Base-by-base conservation (phyloP, 2,888 invertebrate genomes). In the Napeogenes inachia region DNA sequence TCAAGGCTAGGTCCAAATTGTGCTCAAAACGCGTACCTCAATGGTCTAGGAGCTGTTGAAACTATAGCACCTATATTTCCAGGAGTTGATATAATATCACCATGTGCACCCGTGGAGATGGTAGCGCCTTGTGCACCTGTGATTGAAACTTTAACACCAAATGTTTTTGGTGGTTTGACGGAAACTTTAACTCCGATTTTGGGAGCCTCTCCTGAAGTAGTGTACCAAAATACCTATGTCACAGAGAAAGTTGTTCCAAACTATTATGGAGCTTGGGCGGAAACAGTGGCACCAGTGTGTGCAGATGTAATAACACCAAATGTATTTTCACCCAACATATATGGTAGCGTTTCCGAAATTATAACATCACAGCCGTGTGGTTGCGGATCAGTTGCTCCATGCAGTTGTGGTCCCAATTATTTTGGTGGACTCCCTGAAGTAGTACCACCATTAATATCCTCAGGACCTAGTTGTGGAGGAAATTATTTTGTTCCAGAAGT, bases 351-450 rank as follows among this genome's bases (percentile, higher is more conserved):
- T 1, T 54, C 63, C 4, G 69, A 69, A 55, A 30, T 63, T 4
- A 35, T 66, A 13, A 32, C 62, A 0, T 59, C 67, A 13, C 38
- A 56, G 2, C 59, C 62, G 8, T 63, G 59, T 57, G 63, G 8
- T 30, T 50, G 50, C 30, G 50, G 50, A 4, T 50, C 50, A 10
- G 21, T 30, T 3, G 3, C n/a, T 50, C 45, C 55, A 50, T 50
- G 64, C 42, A 59, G 61, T 47, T 54, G 65, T 13, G 62, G 63
- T 2, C 66, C 72, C 1, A 71, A 70, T 46, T 68, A 62, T 55
- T 70, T 61, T 47, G 65, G 67, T 13, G 64, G 67, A 32, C 4
- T 71, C 33, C 45, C 64, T 2, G 70, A 70, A 57, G 46, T 69
- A 4, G 6, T 67, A 5, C 12, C 57, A 38, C 55, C 65, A 6